A percentile compares a stretch with the other conserved stretches of the same genome.
Conservation (phyloP, 2,113 vertebrate genomes). For the Planiliza haematocheilus region DNA sequence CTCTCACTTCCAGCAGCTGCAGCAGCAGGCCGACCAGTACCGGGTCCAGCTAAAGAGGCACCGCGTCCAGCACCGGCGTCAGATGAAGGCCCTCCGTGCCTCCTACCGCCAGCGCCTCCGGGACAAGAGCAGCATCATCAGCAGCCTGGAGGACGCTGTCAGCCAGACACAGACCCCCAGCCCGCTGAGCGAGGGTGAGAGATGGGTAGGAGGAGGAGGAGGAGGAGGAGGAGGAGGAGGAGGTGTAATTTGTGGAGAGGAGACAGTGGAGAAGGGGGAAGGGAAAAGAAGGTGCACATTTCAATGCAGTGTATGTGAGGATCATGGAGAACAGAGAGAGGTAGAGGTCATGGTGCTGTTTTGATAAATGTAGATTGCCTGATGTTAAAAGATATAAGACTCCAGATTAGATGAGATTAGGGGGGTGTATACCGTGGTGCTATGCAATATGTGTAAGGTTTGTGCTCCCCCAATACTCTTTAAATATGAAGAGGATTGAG, state of each 20-base stretch:
- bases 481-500: conserved; percentile 6
- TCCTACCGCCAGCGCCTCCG: conserved; percentile 84
- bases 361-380: conserved; percentile 15
- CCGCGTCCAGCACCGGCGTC: conserved; percentile 79
- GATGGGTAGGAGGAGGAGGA: background rate
- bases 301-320: background rate
- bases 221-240: background rate
- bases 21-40: conserved; percentile 85
- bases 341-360: conserved; percentile 12
- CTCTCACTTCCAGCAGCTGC: conserved; percentile 87
- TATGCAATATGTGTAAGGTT: background rate
- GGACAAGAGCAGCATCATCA: conserved; percentile 85
- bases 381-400: conserved; percentile 23
- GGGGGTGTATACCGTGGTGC: background rate
- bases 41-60: conserved; percentile 82
- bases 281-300: conserved; percentile 27
- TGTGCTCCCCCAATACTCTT: background rate
- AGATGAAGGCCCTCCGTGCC: conserved; percentile 82
- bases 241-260: background rate
- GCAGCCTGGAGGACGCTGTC: conserved; percentile 84
- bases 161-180: conserved; percentile 76
- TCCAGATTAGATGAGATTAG: conserved; percentile 31
- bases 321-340: conserved; percentile 19
- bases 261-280: conserved; percentile 24
- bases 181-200: conserved; percentile 77